These are phyloP conservation scores for Pluvianellus socialis DNA, from an alignment of 2,113 vertebrate species.

Conservation along the genomic window DNA sequence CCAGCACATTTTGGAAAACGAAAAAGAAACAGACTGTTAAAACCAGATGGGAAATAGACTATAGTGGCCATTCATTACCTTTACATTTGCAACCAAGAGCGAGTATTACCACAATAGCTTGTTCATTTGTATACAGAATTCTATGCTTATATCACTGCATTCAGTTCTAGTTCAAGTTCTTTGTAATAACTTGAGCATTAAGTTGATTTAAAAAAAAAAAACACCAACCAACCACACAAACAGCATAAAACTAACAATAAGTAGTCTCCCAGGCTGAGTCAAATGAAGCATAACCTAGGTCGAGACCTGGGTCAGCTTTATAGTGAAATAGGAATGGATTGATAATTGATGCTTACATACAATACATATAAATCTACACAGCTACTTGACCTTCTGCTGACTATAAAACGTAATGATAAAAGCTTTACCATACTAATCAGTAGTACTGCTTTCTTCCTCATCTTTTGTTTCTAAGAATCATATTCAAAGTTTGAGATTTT, in stretches of 20 bases:
- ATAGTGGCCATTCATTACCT: neutral
- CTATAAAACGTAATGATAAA: neutral
- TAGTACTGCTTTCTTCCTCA: neutral
- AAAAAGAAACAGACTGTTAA: conserved; percentile 30
- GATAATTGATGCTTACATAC: neutral
- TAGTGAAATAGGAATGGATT: neutral
- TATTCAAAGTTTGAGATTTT: neutral
- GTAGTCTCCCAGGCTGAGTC: neutral
- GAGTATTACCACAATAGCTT: neutral
- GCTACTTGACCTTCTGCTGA: neutral
- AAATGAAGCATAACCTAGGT: neutral
- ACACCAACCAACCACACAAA: neutral
- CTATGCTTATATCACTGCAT: neutral
- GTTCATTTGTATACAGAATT: neutral
- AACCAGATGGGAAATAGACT: conserved; percentile 8
- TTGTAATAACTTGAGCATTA: neutral
- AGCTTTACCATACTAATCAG: neutral
- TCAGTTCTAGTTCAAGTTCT: neutral
- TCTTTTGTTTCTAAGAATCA: neutral
- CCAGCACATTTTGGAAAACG: conserved; percentile 3
- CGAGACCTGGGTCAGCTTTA: neutral
- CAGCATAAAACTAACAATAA: neutral
- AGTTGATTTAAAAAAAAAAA: neutral
- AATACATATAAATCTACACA: neutral
- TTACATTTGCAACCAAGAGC: neutral